Evolutionary conservation across 2,888 invertebrate species (phyloP), one percentile per base, ranked within the genome.

Genomic region (Raillietiella orientalis): DNA sequence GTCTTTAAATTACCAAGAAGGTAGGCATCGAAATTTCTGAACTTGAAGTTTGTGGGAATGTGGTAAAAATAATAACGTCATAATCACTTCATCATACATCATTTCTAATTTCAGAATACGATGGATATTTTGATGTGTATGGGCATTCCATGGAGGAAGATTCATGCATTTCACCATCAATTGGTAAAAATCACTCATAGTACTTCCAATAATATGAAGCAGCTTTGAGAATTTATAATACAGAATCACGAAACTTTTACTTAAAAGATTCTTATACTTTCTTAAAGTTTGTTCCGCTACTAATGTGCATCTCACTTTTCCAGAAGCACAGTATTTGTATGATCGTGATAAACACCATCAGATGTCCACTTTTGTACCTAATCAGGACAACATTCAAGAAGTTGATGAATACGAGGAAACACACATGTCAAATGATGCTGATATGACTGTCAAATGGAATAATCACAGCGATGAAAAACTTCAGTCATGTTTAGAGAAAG

Each of bases 111-210:
- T n/a, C 40, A 66, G 84, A 84, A 40, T 82, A 72, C 42, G 82
- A 82, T 39, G 67, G 62, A 10, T 72, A 72, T 38, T 74, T 77
- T 40, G 77, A 75, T 51, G 61, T 74, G 30, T 87, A 79, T 44
- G 84, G 84, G 8, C 72, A 75, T 46, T 84, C 84, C 3, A 66
- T 82, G 21, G 87, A 87, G 47, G 84, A 87, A 41, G 79, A 79
- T 42, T 69, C 62, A 45, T 70, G 67, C 41, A 62, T 79, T 38
- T 87, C 84, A 9, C 82, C 84, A 3, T 69, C 70, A 41, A 74
- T 77, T 52, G 51, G 54, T 53, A 39, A 38, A 34, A n/a, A n/a
- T n/a, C n/a, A n/a, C n/a, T n/a, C n/a, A n/a, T n/a, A n/a, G n/a
- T n/a, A n/a, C 19, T 8, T 15, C 12, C 20, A 21, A 14, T 14